Conservation (phyloP, 2,888 invertebrate genomes). For the Therioaphis trifolii region DNA sequence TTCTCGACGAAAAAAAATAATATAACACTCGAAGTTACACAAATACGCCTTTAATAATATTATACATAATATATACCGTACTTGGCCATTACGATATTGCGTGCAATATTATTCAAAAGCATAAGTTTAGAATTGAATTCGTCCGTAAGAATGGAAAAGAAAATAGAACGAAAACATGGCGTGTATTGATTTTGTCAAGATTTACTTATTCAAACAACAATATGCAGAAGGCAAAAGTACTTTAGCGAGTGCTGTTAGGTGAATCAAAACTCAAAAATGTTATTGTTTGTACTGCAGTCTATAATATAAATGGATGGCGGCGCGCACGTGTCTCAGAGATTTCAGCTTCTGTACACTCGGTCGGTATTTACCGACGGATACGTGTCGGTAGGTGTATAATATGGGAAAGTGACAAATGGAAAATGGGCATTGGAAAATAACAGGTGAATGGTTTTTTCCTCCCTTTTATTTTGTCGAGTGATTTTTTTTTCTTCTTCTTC, state of each 20-base stretch:
- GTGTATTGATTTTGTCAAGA: constrained; percentile 42
- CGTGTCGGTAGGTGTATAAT: constrained; percentile 15
- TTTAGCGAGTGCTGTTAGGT: constrained; percentile 18
- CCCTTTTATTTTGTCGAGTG: constrained; percentile 10
- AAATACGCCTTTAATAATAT: neutral
- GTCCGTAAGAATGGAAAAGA: neutral
- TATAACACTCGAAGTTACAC: neutral
- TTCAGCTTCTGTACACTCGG: constrained; percentile 42
- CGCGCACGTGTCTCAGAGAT: constrained; percentile 40
- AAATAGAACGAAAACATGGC: constrained; percentile 20
- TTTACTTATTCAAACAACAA: constrained; percentile 56
- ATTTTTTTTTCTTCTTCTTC: no score
- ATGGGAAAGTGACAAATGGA: constrained; percentile 1
- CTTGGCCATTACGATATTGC: constrained; percentile 13
- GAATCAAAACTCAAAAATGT: constrained; percentile 49
- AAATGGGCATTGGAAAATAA: constrained; percentile 40
- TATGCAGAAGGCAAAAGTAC: constrained; percentile 35
- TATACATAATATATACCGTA: neutral
- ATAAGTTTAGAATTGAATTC: constrained; percentile 38
- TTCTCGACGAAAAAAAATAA: neutral
- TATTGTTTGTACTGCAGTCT: constrained; percentile 28
- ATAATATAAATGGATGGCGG: constrained; percentile 39
- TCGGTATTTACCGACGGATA: constrained; percentile 37
- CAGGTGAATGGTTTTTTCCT: constrained; percentile 31
- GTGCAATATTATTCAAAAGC: constrained; percentile 34